Conservation (phyloP, 2,888 invertebrate species). For the Scaptomyza caliginosa region DNA sequence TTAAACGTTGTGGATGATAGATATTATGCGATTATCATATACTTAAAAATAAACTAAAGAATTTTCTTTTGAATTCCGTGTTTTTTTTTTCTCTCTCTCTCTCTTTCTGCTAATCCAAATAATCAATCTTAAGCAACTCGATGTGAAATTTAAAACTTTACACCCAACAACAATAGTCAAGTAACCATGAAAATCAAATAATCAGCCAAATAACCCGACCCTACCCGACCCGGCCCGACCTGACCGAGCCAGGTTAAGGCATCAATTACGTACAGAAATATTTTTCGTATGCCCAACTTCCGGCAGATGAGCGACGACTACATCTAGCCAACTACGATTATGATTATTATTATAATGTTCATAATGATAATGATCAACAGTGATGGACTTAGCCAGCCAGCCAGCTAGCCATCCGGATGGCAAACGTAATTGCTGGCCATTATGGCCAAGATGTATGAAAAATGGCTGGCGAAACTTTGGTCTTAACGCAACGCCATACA, state of each 20-base stretch:
- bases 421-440: constrained; percentile 54
- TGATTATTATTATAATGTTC: constrained; percentile 23
- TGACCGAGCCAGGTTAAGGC: constrained; percentile 21
- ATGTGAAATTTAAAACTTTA: constrained; percentile 10
- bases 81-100: not conserved
- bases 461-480: constrained; percentile 38
- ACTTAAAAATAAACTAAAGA: constrained; percentile 5
- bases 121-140: not conserved
- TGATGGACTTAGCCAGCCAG: constrained; percentile 21
- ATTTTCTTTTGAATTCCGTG: constrained; percentile 3
- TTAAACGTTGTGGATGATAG: constrained; percentile 36
- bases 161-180: constrained; percentile 18
- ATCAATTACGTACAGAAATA: constrained; percentile 48
- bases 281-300: constrained; percentile 50
- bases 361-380: constrained; percentile 27
- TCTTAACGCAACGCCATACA: not conserved
- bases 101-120: not conserved
- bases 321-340: constrained; percentile 35
- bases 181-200: constrained; percentile 70
- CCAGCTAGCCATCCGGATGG: constrained; percentile 38
- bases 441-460: constrained; percentile 51
- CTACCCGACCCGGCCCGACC: not conserved
- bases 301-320: constrained; percentile 52
- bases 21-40: constrained; percentile 32
- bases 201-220: constrained; percentile 24